Conservation (phyloP, 2,888 invertebrate species). For the Noctua janthina region DNA sequence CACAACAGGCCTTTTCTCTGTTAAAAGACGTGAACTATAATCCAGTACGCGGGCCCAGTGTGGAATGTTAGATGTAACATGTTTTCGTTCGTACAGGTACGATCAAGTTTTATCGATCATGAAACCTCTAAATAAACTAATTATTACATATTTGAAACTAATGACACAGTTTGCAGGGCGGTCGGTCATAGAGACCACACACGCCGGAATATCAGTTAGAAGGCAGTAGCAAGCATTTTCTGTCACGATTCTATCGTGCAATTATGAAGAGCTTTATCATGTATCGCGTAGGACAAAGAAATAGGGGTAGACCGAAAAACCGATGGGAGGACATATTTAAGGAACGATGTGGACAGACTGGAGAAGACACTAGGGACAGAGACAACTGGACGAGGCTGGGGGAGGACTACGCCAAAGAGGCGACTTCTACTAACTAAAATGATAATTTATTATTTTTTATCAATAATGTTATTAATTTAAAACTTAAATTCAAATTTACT, state of each 20-base stretch:
- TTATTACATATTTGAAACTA: neutral
- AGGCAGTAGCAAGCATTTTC: neutral
- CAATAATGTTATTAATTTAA: too few species aligned
- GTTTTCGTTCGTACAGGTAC: neutral
- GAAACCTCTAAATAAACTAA: neutral
- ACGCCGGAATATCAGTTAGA: slow-evolving; percentile 1
- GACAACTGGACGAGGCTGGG: too few species aligned
- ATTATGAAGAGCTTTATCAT: slow-evolving; percentile 6
- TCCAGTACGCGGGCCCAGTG: neutral
- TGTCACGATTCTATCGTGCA: slow-evolving; percentile 1
- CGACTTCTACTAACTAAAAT: too few species aligned
- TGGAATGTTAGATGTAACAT: neutral
- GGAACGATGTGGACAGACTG: too few species aligned
- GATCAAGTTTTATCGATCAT: neutral
- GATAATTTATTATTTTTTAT: too few species aligned
- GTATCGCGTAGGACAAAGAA: neutral
- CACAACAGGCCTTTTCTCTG: neutral
- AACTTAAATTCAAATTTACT: too few species aligned
- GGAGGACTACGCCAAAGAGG: too few species aligned
- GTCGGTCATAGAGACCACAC: neutral
- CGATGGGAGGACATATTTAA: too few species aligned
- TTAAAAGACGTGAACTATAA: neutral
- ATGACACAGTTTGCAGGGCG: neutral
- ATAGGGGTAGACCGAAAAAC: too few species aligned
- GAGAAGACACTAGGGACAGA: too few species aligned